Conservation (phyloP, 2,113 vertebrate species). For the Erpornis zantholeuca region DNA sequence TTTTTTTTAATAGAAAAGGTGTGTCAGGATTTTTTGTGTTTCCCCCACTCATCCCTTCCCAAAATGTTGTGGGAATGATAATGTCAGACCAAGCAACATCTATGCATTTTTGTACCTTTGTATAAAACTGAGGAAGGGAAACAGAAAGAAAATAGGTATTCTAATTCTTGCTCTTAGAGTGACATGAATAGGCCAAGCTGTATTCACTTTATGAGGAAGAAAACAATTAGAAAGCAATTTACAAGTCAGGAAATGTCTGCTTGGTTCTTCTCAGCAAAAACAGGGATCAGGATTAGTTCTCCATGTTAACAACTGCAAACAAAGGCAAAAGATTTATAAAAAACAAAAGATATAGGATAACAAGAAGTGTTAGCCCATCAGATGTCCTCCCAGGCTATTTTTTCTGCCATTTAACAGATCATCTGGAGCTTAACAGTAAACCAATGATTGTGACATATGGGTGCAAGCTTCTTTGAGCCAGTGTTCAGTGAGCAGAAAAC, state of each 20-base stretch:
- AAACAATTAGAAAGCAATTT: constrained; percentile 4
- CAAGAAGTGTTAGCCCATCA: not conserved
- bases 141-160: not conserved
- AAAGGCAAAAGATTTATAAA: not conserved
- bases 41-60: not conserved
- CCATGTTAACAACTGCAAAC: not conserved
- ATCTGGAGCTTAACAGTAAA: constrained; percentile 18
- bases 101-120: not conserved
- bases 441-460: constrained; percentile 41
- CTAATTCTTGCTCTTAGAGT: not conserved
- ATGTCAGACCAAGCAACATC: not conserved
- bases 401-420: constrained; percentile 9
- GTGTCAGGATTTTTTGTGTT: not conserved
- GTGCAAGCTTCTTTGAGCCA: constrained; percentile 18
- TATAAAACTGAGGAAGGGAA: not conserved
- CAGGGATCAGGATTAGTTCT: not conserved
- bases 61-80: not conserved
- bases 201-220: not conserved
- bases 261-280: not conserved
- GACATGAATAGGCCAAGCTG: not conserved
- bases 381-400: not conserved
- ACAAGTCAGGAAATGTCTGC: not conserved
- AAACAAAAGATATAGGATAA: not conserved
- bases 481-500: not conserved
- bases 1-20: not conserved